phyloP scores from a whole-genome alignment of 1,140 invertebrate species.

The Mylabris phalerata region DNA sequence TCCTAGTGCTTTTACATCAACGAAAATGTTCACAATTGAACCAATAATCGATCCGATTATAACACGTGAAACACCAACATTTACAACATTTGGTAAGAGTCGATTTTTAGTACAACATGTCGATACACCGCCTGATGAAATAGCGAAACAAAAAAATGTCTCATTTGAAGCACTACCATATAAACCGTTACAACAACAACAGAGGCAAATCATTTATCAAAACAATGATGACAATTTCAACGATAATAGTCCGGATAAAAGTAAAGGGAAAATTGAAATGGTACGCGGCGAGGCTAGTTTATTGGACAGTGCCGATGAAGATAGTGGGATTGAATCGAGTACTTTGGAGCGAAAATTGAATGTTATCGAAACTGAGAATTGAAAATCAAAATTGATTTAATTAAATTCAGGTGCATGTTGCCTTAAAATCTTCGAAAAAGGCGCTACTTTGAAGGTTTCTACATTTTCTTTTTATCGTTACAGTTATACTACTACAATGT shows the following conservation, averaged over 20 bases:
- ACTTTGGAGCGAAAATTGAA: constrained; percentile 46
- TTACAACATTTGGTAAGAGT: constrained; percentile 41
- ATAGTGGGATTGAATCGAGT: constrained; percentile 53
- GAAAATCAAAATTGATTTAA: too few species aligned
- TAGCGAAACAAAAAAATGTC: constrained; percentile 29
- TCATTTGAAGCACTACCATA: constrained; percentile 41
- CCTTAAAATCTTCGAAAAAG: too few species aligned
- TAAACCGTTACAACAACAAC: constrained; percentile 26
- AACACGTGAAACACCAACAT: constrained; percentile 36
- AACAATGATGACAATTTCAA: background rate
- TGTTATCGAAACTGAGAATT: background rate
- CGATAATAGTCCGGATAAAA: background rate
- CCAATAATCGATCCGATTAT: constrained; percentile 27
- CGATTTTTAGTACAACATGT: constrained; percentile 41
- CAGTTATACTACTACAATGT: too few species aligned
- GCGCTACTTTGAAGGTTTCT: too few species aligned
- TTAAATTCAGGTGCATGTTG: too few species aligned
- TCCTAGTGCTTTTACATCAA: constrained; percentile 40
- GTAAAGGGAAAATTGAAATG: constrained; percentile 33
- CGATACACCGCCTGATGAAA: constrained; percentile 33
- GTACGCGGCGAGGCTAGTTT: constrained; percentile 51
- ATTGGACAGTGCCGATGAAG: constrained; percentile 52
- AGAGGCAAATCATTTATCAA: background rate
- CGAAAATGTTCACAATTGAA: constrained; percentile 32
- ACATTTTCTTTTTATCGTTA: too few species aligned